Conservation (phyloP, 2,888 invertebrate genomes). For the Dasysyrphus tricinctus region DNA sequence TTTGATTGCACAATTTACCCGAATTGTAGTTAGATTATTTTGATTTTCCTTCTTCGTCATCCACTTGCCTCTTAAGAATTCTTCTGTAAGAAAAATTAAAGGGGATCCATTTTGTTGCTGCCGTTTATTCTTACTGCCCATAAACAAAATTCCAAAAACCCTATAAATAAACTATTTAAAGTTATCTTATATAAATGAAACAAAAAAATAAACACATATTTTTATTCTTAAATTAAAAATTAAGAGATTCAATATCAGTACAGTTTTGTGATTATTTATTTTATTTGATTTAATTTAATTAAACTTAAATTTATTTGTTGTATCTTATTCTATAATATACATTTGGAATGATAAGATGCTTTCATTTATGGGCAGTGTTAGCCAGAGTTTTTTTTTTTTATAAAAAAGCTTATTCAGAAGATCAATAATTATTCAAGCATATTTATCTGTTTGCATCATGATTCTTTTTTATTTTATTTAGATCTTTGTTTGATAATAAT, state of each 20-base stretch:
- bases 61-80: conserved; percentile 83
- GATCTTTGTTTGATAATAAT: conserved; percentile 41
- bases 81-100: conserved; percentile 75
- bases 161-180: conserved; percentile 30
- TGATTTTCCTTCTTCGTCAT: conserved; percentile 85
- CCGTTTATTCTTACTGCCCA: conserved; percentile 48
- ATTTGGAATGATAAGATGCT: conserved; percentile 37
- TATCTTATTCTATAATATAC: conserved; percentile 49
- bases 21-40: conserved; percentile 84
- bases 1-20: conserved; percentile 93
- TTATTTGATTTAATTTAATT: conserved; percentile 36
- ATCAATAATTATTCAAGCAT: conserved; percentile 8
- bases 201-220: conserved; percentile 28
- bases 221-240: conserved; percentile 54
- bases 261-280: conserved; percentile 63
- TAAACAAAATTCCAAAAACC: conserved; percentile 59
- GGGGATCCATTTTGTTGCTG: conserved; percentile 17
- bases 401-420: conserved; percentile 7
- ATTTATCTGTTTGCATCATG: conserved; percentile 25
- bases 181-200: conserved; percentile 36
- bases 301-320: conserved; percentile 47
- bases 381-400: background rate
- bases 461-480: background rate
- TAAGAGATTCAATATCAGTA: conserved; percentile 75
- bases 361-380: conserved; percentile 68